Base-by-base conservation (phyloP, 2,113 vertebrate species). In the Eonycteris spelaea region DNA sequence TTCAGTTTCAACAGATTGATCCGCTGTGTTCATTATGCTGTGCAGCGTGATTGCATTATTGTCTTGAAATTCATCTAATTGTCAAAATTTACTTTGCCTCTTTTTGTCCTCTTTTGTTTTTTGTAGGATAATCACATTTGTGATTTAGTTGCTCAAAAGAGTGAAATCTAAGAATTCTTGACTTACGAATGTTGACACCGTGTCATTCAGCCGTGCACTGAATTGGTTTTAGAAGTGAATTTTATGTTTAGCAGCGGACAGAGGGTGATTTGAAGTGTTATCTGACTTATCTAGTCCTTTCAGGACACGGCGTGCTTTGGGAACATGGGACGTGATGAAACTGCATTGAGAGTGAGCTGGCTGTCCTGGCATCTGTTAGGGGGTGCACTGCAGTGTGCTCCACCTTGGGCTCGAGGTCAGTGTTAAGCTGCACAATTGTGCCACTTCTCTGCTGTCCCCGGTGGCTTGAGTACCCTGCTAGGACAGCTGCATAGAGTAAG, bases 1-100 rank as follows among this genome's bases (percentile, higher is more conserved):
- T 78, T 93, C 33, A 15, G 75, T 92, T 88, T 77, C 26, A 83
- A 57, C 28, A 83, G 48, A 33, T 70, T 38, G 48, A 33, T 70
- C 48, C 21, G 68, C 40, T 68, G 26, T 77, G 16, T 45, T 88
- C 30, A 70, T 22, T 10, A 8, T 63, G 71, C 38, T 28, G 5
- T 63, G 57, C 67, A 82, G 21, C 14, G n/a, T 40, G 53, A 30
- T 75, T 83, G 40, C 35, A 40, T 40, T 61, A 30, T 75, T 77
- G 40, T 45, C 77, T 88, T 75, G 19, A 83, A 83, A 75, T 57
- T 30, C 43, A 48, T 86, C n/a, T 24, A 51, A 53, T 45, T 71
- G 71, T 59, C n/a, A 61, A 63, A 73, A 45, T 45, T 35, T 43
- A 45, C 45, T 94, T 90, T 94, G 26, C 45, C 48, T 74, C 48